A percentile compares a stretch with the other conserved stretches of the same genome.
Evolutionary conservation across 2,113 vertebrate genomes (phyloP).

Genomic region (Danio rerio): DNA sequence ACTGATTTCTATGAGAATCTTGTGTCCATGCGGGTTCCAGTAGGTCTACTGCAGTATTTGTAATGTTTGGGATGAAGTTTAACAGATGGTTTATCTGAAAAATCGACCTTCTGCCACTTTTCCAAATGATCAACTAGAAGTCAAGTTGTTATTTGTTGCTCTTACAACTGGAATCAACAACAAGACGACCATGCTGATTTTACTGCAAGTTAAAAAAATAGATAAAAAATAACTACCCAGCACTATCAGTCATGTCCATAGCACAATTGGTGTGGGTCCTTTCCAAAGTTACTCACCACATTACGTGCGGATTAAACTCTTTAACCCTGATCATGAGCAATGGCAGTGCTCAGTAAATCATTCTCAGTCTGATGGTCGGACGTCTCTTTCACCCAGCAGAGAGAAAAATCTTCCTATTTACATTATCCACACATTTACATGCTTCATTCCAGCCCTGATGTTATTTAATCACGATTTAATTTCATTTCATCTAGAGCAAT

Average conservation of each 20-base stretch:
- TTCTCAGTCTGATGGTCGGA: neutral
- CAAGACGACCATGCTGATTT: no score
- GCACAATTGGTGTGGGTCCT: neutral
- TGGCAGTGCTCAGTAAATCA: neutral
- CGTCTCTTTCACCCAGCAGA: neutral
- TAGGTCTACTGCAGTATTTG: no score
- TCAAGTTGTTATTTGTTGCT: no score
- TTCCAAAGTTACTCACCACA: neutral
- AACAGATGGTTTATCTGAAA: no score
- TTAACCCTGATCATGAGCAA: neutral
- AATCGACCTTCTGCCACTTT: no score
- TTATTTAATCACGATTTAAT: slow-evolving; percentile 29
- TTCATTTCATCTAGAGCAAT: slow-evolving; percentile 34
- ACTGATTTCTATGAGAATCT: no score
- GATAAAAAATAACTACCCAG: neutral
- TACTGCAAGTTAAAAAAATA: no score
- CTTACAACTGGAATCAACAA: no score
- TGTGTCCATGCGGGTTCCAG: no score
- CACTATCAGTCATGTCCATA: neutral
- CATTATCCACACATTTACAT: slow-evolving; percentile 18
- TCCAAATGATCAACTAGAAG: no score
- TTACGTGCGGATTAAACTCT: neutral
- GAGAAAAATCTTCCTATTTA: slow-evolving; percentile 26
- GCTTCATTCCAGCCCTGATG: slow-evolving; percentile 21
- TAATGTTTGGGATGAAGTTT: no score